Conservation (phyloP, 2,888 invertebrate genomes). For the Zygaena filipendulae region DNA sequence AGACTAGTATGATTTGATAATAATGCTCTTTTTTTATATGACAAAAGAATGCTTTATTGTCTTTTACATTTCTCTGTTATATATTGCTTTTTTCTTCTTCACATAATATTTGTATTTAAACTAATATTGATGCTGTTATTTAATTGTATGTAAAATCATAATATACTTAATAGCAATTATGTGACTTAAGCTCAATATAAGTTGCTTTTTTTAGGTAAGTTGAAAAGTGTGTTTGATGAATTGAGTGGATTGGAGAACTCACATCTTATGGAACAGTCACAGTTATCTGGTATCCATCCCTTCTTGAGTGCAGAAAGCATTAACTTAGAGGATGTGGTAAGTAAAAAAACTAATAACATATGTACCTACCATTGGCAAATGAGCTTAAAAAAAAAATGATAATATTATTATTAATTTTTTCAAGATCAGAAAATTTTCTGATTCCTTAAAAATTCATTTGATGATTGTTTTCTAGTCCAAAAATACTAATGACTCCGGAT, state of each 20-base stretch:
- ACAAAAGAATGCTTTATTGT: too few relatives aligned
- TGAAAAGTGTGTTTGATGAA: constrained; percentile 31
- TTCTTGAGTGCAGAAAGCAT: constrained; percentile 79
- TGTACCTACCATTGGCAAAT: too few relatives aligned
- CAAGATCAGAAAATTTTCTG: too few relatives aligned
- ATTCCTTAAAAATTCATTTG: too few relatives aligned
- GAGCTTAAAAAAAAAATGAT: too few relatives aligned
- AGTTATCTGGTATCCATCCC: constrained; percentile 78
- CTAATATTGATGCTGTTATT: too few relatives aligned
- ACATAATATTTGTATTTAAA: too few relatives aligned
- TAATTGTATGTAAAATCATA: constrained; percentile 12
- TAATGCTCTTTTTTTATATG: neutral
- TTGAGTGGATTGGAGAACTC: constrained; percentile 29
- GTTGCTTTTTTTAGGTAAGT: constrained; percentile 29
- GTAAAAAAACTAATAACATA: constrained; percentile 21
- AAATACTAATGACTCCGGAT: too few relatives aligned
- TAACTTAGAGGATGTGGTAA: constrained; percentile 41
- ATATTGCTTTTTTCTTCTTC: too few relatives aligned
- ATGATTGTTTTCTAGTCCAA: too few relatives aligned
- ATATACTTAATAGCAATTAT: neutral
- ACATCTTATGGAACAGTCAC: constrained; percentile 40
- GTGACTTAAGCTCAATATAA: neutral
- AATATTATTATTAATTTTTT: constrained; percentile 10
- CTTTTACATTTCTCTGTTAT: constrained; percentile 11
- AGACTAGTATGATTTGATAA: constrained; percentile 56